Conservation (phyloP, 2,888 invertebrate species). For the Pollenia labialis region DNA sequence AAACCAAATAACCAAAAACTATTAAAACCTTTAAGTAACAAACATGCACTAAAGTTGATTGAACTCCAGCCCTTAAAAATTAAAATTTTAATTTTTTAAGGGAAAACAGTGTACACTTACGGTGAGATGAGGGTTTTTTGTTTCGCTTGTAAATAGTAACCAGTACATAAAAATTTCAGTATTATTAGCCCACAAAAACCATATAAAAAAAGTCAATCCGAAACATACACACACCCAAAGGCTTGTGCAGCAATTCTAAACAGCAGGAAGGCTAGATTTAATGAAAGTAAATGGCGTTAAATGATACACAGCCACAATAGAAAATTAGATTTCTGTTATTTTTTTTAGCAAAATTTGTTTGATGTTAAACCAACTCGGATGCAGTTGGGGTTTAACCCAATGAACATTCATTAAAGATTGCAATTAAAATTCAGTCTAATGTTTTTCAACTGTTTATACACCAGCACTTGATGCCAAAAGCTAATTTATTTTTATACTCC, state of each 20-base stretch:
- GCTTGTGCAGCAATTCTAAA: conserved; percentile 25
- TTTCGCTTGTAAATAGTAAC: conserved; percentile 46
- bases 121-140: background rate
- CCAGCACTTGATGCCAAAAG: no score
- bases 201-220: conserved; percentile 36
- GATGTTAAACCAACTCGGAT: background rate
- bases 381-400: background rate
- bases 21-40: conserved; percentile 13
- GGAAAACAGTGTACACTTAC: background rate
- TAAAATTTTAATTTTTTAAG: conserved; percentile 32
- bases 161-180: conserved; percentile 67
- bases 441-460: no score
- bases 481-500: no score
- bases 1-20: conserved; percentile 66
- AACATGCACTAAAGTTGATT: conserved; percentile 40
- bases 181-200: conserved; percentile 67
- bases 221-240: conserved; percentile 8
- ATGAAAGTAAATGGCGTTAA: conserved; percentile 62
- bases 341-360: background rate
- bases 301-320: conserved; percentile 55
- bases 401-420: background rate
- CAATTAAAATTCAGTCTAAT: background rate
- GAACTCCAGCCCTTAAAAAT: conserved; percentile 36
- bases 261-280: conserved; percentile 42
- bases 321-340: conserved; percentile 53